Evolutionary conservation across 2,888 invertebrate genomes (phyloP).

Genomic region (Microchrysa polita): DNA sequence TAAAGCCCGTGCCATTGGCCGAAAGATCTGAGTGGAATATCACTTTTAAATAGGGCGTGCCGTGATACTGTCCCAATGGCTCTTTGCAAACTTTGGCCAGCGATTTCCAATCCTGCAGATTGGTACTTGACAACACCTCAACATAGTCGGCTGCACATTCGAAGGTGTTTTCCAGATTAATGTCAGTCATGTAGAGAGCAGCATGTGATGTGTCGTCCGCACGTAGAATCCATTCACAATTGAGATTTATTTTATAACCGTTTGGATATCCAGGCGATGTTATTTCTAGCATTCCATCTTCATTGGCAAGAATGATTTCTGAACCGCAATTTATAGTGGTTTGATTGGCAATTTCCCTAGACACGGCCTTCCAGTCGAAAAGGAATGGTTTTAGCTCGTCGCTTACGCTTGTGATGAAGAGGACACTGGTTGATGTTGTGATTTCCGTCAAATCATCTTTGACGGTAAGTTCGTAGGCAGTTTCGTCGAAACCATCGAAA

Average conservation of each 20-base stretch:
- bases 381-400: conserved; percentile 55
- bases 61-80: conserved; percentile 57
- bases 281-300: conserved; percentile 60
- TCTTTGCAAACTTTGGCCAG: conserved; percentile 68
- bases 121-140: conserved; percentile 68
- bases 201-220: conserved; percentile 71
- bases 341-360: conserved; percentile 54
- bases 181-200: conserved; percentile 66
- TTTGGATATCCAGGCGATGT: conserved; percentile 80
- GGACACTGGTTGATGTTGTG: conserved; percentile 72
- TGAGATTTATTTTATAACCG: conserved; percentile 70
- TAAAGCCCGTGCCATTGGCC: conserved; percentile 75
- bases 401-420: conserved; percentile 66
- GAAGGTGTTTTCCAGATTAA: conserved; percentile 70
- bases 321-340: conserved; percentile 54
- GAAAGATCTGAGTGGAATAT: conserved; percentile 73
- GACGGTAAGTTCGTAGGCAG: conserved; percentile 64
- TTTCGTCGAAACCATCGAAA: conserved; percentile 79
- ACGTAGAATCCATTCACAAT: conserved; percentile 80
- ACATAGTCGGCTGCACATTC: conserved; percentile 73
- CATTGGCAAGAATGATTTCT: conserved; percentile 55
- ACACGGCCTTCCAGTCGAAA: conserved; percentile 57
- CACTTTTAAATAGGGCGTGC: conserved; percentile 72
- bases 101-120: conserved; percentile 67
- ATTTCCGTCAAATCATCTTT: conserved; percentile 59